Conservation (phyloP, 2,113 vertebrate species). For the Gallinago jamesoni region DNA sequence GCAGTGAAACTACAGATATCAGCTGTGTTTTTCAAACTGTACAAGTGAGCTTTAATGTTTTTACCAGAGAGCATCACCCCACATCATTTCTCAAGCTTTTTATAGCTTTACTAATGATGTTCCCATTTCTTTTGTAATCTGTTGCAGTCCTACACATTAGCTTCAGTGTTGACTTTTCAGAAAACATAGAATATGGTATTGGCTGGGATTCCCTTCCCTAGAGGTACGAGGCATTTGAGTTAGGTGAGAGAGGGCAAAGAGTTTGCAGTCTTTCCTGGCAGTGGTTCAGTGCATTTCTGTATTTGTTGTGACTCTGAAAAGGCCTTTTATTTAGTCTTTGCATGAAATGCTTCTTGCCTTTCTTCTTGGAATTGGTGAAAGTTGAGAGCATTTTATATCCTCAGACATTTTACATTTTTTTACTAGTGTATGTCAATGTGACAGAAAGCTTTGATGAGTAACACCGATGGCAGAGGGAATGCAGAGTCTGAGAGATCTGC, state of each 20-base stretch:
- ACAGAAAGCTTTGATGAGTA: neutral
- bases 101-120: constrained; percentile 7
- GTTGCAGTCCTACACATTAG: neutral
- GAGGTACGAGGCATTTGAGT: neutral
- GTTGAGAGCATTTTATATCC: neutral
- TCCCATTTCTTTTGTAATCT: constrained; percentile 28
- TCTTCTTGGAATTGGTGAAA: neutral
- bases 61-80: neutral
- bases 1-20: neutral
- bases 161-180: constrained; percentile 44
- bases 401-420: neutral
- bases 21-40: neutral
- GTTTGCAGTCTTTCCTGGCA: constrained; percentile 48
- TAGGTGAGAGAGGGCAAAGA: constrained; percentile 44
- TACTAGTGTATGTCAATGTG: neutral
- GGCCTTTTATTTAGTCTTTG: constrained; percentile 26
- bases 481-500: neutral
- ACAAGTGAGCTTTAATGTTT: neutral
- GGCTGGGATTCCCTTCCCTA: constrained; percentile 44
- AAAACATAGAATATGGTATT: constrained; percentile 7
- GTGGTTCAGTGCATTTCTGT: constrained; percentile 8
- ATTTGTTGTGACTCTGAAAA: constrained; percentile 29
- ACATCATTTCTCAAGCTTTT: neutral
- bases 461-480: neutral
- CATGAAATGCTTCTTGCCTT: neutral